A percentile compares a stretch with the other conserved stretches of the same genome.
Conservation (phyloP, 2,113 vertebrate species). For the Pyxicephalus adspersus region DNA sequence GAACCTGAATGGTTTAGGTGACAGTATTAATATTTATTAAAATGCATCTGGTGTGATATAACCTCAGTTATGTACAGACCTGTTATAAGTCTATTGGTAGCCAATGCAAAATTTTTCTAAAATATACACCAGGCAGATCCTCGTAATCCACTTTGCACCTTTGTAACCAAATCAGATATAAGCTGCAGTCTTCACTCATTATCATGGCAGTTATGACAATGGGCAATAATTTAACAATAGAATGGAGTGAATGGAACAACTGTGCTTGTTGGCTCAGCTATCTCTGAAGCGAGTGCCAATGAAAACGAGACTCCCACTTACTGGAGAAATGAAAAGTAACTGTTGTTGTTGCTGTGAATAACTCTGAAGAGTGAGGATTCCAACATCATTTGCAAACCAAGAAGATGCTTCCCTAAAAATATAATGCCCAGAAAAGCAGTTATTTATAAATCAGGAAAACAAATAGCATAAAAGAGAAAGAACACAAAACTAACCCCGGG, state of each 20-base stretch:
- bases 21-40: too few species aligned
- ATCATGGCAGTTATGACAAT: slow-evolving; percentile 78
- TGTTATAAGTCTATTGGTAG: too few species aligned
- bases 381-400: slow-evolving; percentile 54
- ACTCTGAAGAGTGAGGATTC: slow-evolving; percentile 63
- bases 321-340: slow-evolving; percentile 69
- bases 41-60: too few species aligned
- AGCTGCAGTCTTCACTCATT: slow-evolving; percentile 69
- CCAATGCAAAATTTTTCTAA: too few species aligned
- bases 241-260: slow-evolving; percentile 75
- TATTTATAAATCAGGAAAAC: slow-evolving; percentile 42
- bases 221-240: slow-evolving; percentile 79
- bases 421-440: slow-evolving; percentile 24
- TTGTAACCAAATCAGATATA: slow-evolving; percentile 57
- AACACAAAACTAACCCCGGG: neutral
- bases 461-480: neutral
- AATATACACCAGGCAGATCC: neutral
- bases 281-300: slow-evolving; percentile 78
- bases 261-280: slow-evolving; percentile 76
- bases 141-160: slow-evolving; percentile 59
- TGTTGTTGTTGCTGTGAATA: slow-evolving; percentile 70
- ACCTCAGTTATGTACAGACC: too few species aligned
- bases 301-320: slow-evolving; percentile 73
- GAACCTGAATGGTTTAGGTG: too few species aligned
- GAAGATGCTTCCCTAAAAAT: slow-evolving; percentile 57